A percentile compares a stretch with the other conserved stretches of the same genome.
These are phyloP conservation scores for Zonotrichia albicollis DNA, from an alignment of 2,797 vertebrate genomes.

Conservation along the genomic window DNA sequence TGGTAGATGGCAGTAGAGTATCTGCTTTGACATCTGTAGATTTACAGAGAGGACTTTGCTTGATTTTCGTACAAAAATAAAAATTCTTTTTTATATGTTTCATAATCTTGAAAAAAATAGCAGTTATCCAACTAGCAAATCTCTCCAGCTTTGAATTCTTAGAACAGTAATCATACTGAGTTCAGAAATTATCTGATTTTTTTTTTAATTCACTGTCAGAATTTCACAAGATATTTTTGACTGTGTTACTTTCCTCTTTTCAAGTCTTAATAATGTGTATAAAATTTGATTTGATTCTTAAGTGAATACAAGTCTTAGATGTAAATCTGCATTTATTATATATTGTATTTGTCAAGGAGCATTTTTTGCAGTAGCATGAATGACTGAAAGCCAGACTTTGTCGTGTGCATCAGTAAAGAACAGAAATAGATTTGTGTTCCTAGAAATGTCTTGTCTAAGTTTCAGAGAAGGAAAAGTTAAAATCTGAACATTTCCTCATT, in stretches of 20 bases:
- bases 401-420: neutral
- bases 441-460: neutral
- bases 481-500: neutral
- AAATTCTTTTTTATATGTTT: neutral
- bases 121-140: neutral
- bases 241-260: neutral
- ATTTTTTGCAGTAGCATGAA: neutral
- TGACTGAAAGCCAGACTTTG: neutral
- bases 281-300: neutral
- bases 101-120: neutral
- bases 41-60: neutral
- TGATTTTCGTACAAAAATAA: neutral
- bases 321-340: neutral
- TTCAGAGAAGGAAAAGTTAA: neutral
- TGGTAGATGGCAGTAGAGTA: slow-evolving; percentile 72
- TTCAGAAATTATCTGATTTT: neutral
- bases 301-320: neutral
- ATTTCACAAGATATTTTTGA: neutral
- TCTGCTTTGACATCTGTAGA: neutral
- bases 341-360: neutral
- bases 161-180: neutral
- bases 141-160: neutral
- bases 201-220: neutral
- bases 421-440: neutral
- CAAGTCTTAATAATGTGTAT: neutral